These are phyloP conservation scores for Arion vulgaris DNA, from an alignment of 1,140 invertebrate species.

Conservation along the genomic window DNA sequence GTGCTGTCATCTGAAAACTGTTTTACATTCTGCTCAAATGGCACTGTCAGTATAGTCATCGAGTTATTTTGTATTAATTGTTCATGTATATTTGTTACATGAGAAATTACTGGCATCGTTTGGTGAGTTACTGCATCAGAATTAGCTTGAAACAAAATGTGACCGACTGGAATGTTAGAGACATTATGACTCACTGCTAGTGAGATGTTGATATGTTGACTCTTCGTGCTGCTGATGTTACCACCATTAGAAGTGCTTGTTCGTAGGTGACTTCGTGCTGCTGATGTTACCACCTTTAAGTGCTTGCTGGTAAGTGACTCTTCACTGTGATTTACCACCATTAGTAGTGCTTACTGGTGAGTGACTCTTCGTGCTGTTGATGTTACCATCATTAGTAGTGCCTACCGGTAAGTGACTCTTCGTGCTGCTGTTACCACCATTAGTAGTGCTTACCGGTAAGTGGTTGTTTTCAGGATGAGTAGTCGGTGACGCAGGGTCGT, in stretches of 20 bases:
- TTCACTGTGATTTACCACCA: too few species aligned
- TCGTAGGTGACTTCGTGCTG: too few species aligned
- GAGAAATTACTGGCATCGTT: background rate
- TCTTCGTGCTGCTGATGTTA: too few species aligned
- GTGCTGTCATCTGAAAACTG: background rate
- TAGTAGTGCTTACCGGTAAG: background rate
- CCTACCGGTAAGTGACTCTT: background rate
- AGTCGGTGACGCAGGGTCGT: background rate
- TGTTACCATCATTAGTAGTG: background rate
- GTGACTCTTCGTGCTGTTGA: too few species aligned
- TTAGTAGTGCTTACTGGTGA: too few species aligned
- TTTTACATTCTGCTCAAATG: background rate
- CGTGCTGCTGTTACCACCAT: background rate
- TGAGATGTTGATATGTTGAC: too few species aligned
- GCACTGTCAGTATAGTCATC: too few species aligned
- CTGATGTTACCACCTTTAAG: too few species aligned
- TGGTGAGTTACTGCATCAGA: background rate
- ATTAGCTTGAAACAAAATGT: background rate
- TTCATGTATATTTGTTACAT: background rate
- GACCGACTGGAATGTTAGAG: background rate
- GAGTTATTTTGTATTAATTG: background rate
- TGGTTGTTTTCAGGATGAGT: background rate
- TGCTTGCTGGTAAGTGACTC: too few species aligned
- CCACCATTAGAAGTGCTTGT: too few species aligned
- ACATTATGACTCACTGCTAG: too few species aligned